These are phyloP conservation scores for Agrotis clavis DNA, from an alignment of 2,888 invertebrate genomes.

Conservation along the genomic window DNA sequence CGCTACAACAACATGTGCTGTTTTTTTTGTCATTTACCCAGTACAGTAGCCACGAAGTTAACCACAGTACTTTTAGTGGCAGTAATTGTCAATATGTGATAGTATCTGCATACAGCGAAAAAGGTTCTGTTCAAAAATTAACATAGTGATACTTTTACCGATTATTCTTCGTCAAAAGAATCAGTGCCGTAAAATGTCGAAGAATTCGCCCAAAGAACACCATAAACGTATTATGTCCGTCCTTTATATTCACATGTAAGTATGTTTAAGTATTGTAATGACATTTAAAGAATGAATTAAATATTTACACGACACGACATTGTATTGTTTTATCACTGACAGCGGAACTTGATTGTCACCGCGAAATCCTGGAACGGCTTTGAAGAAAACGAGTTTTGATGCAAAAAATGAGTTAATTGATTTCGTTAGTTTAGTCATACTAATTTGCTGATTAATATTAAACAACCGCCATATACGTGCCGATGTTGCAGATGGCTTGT, in stretches of 20 bases:
- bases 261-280: constrained; percentile 67
- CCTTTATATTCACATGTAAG: constrained; percentile 56
- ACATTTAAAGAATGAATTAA: constrained; percentile 73
- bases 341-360: constrained; percentile 69
- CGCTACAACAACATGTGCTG: too few relatives aligned
- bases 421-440: constrained; percentile 88
- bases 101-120: constrained; percentile 20
- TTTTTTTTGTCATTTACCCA: neutral
- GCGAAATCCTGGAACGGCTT: constrained; percentile 77
- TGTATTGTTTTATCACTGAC: constrained; percentile 67
- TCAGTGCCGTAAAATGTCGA: constrained; percentile 52
- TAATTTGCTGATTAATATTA: constrained; percentile 88
- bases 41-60: neutral
- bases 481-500: constrained; percentile 80
- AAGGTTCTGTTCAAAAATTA: constrained; percentile 12
- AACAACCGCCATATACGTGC: constrained; percentile 82
- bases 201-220: constrained; percentile 55
- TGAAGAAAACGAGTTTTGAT: constrained; percentile 77
- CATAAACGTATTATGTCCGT: constrained; percentile 51
- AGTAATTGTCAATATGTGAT: neutral
- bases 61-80: neutral
- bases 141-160: neutral
- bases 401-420: constrained; percentile 85
- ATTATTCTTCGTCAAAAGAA: constrained; percentile 34
- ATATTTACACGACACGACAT: constrained; percentile 71